Evolutionary conservation across 1,140 invertebrate genomes (phyloP).

Genomic region (Calliopsis andreniformis): DNA sequence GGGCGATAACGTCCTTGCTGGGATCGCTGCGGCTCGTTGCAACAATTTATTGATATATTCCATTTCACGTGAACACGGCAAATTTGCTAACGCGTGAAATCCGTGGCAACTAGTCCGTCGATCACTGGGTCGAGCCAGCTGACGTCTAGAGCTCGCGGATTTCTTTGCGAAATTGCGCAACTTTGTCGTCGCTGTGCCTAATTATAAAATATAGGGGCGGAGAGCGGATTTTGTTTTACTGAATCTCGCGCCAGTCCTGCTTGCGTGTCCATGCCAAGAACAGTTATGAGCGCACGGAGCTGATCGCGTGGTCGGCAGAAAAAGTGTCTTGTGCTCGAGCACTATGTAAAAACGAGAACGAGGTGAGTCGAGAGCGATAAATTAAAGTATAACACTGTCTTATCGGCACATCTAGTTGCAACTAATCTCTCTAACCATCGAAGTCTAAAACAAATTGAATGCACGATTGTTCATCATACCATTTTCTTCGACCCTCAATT

Average conservation of each 20-base stretch:
- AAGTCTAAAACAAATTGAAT: no score
- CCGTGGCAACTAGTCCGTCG: not conserved
- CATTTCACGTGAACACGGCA: conserved; percentile 49
- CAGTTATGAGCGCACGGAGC: conserved; percentile 16
- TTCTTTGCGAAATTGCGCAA: conserved; percentile 73
- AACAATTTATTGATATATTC: conserved; percentile 73
- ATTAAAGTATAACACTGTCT: no score
- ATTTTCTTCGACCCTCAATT: no score
- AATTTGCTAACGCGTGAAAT: not conserved
- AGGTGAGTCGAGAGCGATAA: no score
- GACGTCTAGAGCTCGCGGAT: conserved; percentile 58
- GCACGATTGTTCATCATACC: no score
- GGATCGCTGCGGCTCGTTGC: conserved; percentile 60
- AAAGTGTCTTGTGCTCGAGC: not conserved
- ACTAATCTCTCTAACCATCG: no score
- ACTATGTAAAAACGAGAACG: not conserved
- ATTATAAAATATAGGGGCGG: conserved; percentile 70
- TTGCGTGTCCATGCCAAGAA: conserved; percentile 26
- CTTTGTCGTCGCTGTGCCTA: conserved; percentile 62
- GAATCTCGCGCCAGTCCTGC: conserved; percentile 43
- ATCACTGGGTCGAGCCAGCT: conserved; percentile 60
- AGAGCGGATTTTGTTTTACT: conserved; percentile 53
- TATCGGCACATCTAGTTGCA: no score
- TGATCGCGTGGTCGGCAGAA: not conserved
- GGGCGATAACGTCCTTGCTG: conserved; percentile 54